Base-by-base conservation (phyloP, 2,797 vertebrate genomes). In the Aplochiton taeniatus region DNA sequence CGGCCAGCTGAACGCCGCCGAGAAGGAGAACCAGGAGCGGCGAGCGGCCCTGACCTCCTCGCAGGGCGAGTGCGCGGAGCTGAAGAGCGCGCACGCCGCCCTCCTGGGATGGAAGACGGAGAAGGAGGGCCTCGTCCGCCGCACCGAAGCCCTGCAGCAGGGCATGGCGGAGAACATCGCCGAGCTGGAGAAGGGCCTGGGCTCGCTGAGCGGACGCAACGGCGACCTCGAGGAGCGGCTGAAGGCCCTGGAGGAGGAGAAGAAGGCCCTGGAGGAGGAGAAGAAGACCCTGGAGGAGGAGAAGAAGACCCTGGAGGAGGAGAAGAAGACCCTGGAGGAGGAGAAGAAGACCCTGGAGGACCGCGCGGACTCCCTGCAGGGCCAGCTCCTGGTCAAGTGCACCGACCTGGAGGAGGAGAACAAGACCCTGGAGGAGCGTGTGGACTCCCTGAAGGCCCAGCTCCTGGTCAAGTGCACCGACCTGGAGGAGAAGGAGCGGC, bases 51-150 rank as follows among this genome's bases (percentile, higher is more conserved):
- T 94, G 43, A 77, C 65, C 52, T 63, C 54, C 4, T 91, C 90
- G 57, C 91, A 91, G 78, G 91, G 63, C 20, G 93, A 96, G 80
- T 89, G 76, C 73, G 88, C 90, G 47, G 83, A 90, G 46, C 18
- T 94, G 70, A 92, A 84, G 66, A 89, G 81, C 71, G 88, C 95
- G 63, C 79, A 89, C 73, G 73, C 78, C 73, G 71, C 75, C 68
- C 90, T 97, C 76, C 88, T 90, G 71, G 83, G 77, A 4, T 94
- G 94, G 94, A 98, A 94, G 83, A 90, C 75, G 16, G 92, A 95
- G 85, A 94, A 89, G 0, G 92, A 94, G 73, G 64, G 77, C 10
- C 63, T 92, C 66, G 67, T 95, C 48, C 89, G 80, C 78, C 81
- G 91, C 49, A 76, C 91, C 4, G 87, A 88, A 56, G 83, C 86